phyloP scores from a whole-genome alignment of 2,888 invertebrate species.

The Drosophila percnosoma region DNA sequence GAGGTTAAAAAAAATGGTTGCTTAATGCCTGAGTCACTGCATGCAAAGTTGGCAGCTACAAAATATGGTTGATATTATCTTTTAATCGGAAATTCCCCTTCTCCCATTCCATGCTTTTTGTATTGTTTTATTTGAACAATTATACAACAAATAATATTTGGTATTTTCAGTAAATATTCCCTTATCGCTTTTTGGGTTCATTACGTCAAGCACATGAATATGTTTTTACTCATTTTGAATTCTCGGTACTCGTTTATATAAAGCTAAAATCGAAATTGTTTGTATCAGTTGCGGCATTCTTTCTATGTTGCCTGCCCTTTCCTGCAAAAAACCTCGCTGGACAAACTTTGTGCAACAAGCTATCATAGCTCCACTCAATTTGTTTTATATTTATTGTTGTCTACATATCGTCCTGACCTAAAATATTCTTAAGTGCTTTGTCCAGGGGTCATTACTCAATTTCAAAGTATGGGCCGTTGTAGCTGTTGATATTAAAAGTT shows the following conservation, averaged over 20 bases:
- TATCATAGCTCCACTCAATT: constrained; percentile 11
- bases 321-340: constrained; percentile 11
- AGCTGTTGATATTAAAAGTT: background rate
- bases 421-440: constrained; percentile 9
- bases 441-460: background rate
- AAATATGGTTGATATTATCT: constrained; percentile 7
- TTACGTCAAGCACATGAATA: constrained; percentile 17
- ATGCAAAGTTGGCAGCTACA: background rate
- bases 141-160: background rate
- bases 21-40: constrained; percentile 30
- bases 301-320: constrained; percentile 16
- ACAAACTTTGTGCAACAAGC: constrained; percentile 38
- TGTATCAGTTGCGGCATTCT: constrained; percentile 8
- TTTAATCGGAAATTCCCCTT: background rate
- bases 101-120: background rate
- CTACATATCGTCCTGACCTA: constrained; percentile 22
- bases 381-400: background rate
- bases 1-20: background rate
- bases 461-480: background rate
- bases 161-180: background rate
- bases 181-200: constrained; percentile 34
- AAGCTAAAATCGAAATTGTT: background rate
- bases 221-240: background rate
- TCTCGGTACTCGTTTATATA: background rate
- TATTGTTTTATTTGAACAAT: background rate